Conservation (phyloP, 1,140 invertebrate genomes). For the Campoletis sonorensis region DNA sequence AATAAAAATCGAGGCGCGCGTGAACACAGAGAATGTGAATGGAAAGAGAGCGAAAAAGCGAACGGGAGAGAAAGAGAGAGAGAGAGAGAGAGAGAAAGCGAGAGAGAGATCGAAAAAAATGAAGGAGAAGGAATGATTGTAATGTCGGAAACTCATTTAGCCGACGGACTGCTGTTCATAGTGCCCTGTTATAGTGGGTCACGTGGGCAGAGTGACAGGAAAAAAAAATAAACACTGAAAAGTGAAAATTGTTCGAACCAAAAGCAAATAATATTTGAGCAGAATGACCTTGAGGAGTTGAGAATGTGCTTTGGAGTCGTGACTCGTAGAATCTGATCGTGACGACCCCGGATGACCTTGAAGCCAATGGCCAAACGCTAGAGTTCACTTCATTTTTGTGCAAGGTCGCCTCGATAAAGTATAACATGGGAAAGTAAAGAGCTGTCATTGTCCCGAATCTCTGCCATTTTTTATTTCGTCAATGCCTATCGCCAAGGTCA, state of each 20-base stretch:
- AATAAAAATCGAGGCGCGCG: constrained; percentile 47
- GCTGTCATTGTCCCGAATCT: too few relatives aligned
- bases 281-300: not conserved
- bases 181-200: constrained; percentile 76
- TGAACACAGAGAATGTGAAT: constrained; percentile 45
- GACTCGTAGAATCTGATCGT: too few relatives aligned
- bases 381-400: too few relatives aligned
- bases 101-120: too few relatives aligned
- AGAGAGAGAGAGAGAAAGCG: constrained; percentile 52
- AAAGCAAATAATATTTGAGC: constrained; percentile 31
- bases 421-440: too few relatives aligned
- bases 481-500: too few relatives aligned
- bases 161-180: constrained; percentile 76
- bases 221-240: constrained; percentile 48
- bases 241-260: constrained; percentile 45
- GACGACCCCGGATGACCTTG: too few relatives aligned
- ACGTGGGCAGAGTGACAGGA: constrained; percentile 72
- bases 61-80: constrained; percentile 37
- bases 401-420: too few relatives aligned
- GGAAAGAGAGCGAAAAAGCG: constrained; percentile 29
- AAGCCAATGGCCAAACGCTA: too few relatives aligned
- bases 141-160: constrained; percentile 75
- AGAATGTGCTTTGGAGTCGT: too few relatives aligned
- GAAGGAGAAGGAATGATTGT: constrained; percentile 66
- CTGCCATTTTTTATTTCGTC: too few relatives aligned